Base-by-base conservation (phyloP, 1,140 invertebrate species). In the Lepidurus apus region DNA sequence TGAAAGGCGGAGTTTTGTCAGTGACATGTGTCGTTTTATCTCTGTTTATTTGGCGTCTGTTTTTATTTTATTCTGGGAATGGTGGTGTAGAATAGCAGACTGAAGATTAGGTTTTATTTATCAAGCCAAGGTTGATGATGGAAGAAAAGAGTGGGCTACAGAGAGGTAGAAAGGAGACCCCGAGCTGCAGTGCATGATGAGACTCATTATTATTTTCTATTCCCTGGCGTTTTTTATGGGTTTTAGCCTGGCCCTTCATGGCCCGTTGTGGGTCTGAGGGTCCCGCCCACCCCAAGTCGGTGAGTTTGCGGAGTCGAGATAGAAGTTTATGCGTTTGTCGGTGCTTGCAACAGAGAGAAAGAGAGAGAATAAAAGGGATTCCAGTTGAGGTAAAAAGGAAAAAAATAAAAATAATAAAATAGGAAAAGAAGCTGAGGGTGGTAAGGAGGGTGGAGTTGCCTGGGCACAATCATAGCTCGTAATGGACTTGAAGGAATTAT, bases 151-250 rank as follows among this genome's bases (percentile, higher is more conserved):
- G 53, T 65, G 53, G 53, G 53, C 53, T 65, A 47, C 10, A 47
- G 45, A 65, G 53, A 65, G 53, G 8, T 7, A 17, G 53, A 65
- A 65, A 65, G 53, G 13, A 65, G 21, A 65, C 45, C 10, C 10
- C 17, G 45, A 47, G 53, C 8, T 65, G 53, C 9, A 65, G 53
- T 65, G 17, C 53, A 17, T 65, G 53, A 65, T 65, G 53, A 65
- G 53, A 65, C 53, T 65, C 53, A 65, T 65, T 65, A 65, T 65
- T 65, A 65, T 65, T 65, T 65, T 65, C 53, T 65, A 65, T 65
- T 65, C 53, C 53, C 53, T 65, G 53, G n/a, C 53, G 53, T 65
- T 65, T 65, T 65, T 65, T 65, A 65, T 65, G 53, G 13, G 53
- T 65, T 65, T 9, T 13, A 65, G 53, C 21, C 7, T 47, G 45